Evolutionary conservation across 1,140 invertebrate genomes (phyloP).

Genomic region (Apocrypta bakeri): DNA sequence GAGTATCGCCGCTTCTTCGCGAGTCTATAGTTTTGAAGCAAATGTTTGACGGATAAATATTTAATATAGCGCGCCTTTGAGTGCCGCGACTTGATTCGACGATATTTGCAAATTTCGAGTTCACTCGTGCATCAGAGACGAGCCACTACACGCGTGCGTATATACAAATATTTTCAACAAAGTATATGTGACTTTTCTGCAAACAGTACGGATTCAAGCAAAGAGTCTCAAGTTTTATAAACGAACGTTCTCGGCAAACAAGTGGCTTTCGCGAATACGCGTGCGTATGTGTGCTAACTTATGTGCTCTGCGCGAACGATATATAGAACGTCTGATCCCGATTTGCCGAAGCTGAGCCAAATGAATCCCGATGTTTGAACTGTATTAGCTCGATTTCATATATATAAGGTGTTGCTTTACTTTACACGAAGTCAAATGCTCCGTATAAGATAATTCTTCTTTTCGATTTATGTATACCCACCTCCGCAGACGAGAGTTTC

Average conservation of each 20-base stretch:
- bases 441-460: neutral
- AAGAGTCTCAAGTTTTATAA: neutral
- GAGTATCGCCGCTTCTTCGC: neutral
- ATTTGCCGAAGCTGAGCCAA: neutral
- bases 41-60: constrained; percentile 45
- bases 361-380: neutral
- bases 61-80: constrained; percentile 25
- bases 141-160: neutral
- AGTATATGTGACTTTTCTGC: too few species aligned
- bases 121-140: neutral
- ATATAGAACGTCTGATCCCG: neutral
- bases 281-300: too few species aligned
- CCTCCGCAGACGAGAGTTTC: too few species aligned
- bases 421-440: neutral
- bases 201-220: neutral
- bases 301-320: neutral
- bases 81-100: constrained; percentile 10
- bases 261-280: too few species aligned
- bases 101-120: constrained; percentile 4
- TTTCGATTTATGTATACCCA: neutral
- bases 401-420: too few species aligned
- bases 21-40: constrained; percentile 14
- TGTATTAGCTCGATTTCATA: neutral
- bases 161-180: too few species aligned
- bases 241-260: too few species aligned